Evolutionary conservation across 64 coral and sea anemone genomes (phyloP).

Genomic region (Actinia equina): DNA sequence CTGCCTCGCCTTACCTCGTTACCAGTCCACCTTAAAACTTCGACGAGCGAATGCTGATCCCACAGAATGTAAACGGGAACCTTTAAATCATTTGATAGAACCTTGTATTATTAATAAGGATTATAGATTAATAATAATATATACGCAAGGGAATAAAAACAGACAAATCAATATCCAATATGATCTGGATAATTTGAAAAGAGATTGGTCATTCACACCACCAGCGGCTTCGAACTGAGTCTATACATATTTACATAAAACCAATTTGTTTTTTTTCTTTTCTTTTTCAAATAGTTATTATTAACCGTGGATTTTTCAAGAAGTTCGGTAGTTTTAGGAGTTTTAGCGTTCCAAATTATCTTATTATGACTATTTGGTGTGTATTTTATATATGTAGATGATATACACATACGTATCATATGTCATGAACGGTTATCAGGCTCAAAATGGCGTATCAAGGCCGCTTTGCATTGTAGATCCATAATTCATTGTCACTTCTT

Average conservation of each 20-base stretch:
- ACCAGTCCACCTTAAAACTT: no score
- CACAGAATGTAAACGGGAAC: background rate
- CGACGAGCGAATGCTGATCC: no score
- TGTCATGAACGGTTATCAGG: no score
- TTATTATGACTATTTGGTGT: background rate
- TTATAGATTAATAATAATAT: background rate
- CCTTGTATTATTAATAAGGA: background rate
- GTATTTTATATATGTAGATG: no score
- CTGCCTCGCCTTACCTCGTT: no score
- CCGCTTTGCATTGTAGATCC: no score
- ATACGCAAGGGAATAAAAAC: slow-evolving; percentile 10
- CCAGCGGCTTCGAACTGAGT: background rate
- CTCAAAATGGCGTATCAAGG: no score
- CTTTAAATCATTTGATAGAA: background rate
- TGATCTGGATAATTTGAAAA: slow-evolving; percentile 14
- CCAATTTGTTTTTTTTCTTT: background rate
- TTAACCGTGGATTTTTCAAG: background rate
- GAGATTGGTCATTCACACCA: background rate
- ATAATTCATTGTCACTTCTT: no score
- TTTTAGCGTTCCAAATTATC: background rate
- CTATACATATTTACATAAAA: slow-evolving; percentile 9
- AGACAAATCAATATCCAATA: slow-evolving; percentile 8
- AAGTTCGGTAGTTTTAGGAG: background rate
- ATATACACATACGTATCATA: no score
- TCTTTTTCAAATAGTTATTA: background rate